Percentiles rank a stretch among this genome's conserved stretches.
Evolutionary conservation across 1,140 invertebrate genomes (phyloP).

Genomic region (Samia ricini): DNA sequence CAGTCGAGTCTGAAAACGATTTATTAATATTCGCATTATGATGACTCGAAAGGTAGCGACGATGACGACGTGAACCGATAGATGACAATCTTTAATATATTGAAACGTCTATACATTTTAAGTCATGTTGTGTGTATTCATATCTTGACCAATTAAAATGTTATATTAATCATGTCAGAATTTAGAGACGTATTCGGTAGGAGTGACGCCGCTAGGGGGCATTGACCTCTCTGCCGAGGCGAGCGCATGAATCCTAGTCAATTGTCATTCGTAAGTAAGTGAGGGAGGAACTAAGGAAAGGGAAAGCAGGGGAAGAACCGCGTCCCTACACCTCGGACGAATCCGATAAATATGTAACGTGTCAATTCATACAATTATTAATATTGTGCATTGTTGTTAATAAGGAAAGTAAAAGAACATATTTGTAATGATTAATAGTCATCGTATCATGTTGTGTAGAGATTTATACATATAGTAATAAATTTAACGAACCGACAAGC

Average conservation of each 20-base stretch:
- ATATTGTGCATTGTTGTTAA: slow-evolving; percentile 71
- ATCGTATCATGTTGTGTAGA: slow-evolving; percentile 67
- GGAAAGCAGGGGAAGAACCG: slow-evolving; percentile 13
- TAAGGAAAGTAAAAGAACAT: slow-evolving; percentile 56
- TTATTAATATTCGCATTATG: slow-evolving; percentile 51
- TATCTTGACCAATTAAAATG: slow-evolving; percentile 64
- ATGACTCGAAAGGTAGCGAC: slow-evolving; percentile 20
- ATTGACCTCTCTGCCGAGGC: slow-evolving; percentile 29
- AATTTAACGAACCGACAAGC: slow-evolving; percentile 37
- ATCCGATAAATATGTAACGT: slow-evolving; percentile 49
- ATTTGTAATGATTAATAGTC: slow-evolving; percentile 67
- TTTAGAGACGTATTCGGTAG: slow-evolving; percentile 43
- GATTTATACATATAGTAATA: slow-evolving; percentile 44
- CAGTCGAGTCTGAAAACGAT: slow-evolving; percentile 46
- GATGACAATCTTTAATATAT: not conserved
- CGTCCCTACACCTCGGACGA: slow-evolving; percentile 4
- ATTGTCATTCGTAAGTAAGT: slow-evolving; percentile 70
- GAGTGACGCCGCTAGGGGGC: slow-evolving; percentile 24
- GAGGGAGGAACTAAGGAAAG: slow-evolving; percentile 14
- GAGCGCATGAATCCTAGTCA: slow-evolving; percentile 70
- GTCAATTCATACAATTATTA: slow-evolving; percentile 75
- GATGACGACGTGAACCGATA: slow-evolving; percentile 4
- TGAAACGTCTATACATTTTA: slow-evolving; percentile 46
- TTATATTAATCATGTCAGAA: slow-evolving; percentile 40
- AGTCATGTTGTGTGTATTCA: slow-evolving; percentile 70